Conservation (phyloP, 1,140 invertebrate genomes). For the Hirudo medicinalis region DNA sequence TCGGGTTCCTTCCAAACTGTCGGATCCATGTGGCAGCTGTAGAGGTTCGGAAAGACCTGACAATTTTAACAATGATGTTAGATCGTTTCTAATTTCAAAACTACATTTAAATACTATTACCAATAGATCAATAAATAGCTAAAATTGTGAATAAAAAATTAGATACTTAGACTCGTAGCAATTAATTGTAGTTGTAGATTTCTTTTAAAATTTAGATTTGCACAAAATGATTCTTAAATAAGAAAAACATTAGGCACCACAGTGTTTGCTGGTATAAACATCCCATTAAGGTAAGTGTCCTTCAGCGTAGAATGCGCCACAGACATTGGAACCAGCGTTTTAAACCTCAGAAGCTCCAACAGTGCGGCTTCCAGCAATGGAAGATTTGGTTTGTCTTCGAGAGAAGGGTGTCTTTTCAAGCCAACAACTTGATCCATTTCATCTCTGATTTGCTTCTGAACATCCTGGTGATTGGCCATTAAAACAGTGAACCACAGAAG, state of each 20-base stretch:
- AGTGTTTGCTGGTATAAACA: too few species aligned
- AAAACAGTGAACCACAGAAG: constrained; percentile 35
- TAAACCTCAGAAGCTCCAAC: background rate
- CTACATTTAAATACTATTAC: too few species aligned
- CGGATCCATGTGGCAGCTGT: constrained; percentile 21
- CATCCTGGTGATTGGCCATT: constrained; percentile 35
- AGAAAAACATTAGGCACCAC: too few species aligned
- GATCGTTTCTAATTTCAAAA: too few species aligned
- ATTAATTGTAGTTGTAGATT: too few species aligned
- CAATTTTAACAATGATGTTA: too few species aligned
- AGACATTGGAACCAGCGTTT: background rate
- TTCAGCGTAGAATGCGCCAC: background rate
- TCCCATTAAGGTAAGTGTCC: background rate
- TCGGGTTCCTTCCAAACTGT: constrained; percentile 23
- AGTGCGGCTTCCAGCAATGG: constrained; percentile 1
- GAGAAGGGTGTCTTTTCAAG: constrained; percentile 25
- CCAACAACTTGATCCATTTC: constrained; percentile 36
- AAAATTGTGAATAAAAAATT: too few species aligned
- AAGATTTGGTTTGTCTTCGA: constrained; percentile 24
- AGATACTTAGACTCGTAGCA: too few species aligned
- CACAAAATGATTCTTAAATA: too few species aligned
- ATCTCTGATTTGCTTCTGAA: constrained; percentile 31
- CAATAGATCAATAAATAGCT: too few species aligned
- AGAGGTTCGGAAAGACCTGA: constrained; percentile 13
- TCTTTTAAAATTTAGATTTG: too few species aligned